A percentile compares a stretch with the other conserved stretches of the same genome.
phyloP scores from a whole-genome alignment of 2,888 invertebrate genomes.

The Heliothis peltigera region DNA sequence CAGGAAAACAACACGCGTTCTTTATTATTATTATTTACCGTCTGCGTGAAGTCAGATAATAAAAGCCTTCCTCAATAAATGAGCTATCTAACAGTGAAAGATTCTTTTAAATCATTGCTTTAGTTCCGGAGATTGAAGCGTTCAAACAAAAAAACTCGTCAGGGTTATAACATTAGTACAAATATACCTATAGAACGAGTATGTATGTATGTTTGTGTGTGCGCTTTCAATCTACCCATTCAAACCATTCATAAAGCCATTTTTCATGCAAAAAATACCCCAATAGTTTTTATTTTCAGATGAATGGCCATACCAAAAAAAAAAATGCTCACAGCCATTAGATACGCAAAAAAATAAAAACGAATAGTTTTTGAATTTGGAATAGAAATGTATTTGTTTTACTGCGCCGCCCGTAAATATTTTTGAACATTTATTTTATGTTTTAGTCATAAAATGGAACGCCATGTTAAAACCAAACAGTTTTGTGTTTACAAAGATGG shows the following conservation, averaged over 20 bases:
- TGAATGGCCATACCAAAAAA: slow-evolving; percentile 7
- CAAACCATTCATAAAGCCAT: background rate
- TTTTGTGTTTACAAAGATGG: background rate
- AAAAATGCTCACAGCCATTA: slow-evolving; percentile 4
- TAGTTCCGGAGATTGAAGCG: too few relatives aligned
- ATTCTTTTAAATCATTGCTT: too few relatives aligned
- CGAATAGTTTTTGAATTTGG: slow-evolving; percentile 12
- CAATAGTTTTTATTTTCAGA: slow-evolving; percentile 5
- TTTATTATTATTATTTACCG: background rate
- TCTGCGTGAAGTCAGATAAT: too few relatives aligned
- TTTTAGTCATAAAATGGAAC: background rate
- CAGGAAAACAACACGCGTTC: slow-evolving; percentile 48
- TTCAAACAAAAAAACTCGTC: too few relatives aligned
- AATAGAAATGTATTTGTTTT: slow-evolving; percentile 15
- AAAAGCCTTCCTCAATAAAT: too few relatives aligned
- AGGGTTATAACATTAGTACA: too few relatives aligned
- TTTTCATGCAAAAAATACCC: slow-evolving; percentile 6
- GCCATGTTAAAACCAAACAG: background rate
- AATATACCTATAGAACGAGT: too few relatives aligned
- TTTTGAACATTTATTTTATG: slow-evolving; percentile 4
- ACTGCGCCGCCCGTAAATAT: background rate
- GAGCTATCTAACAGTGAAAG: too few relatives aligned
- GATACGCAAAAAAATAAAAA: slow-evolving; percentile 13
- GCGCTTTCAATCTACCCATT: background rate
- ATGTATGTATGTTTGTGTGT: background rate